Evolutionary conservation across 2,113 vertebrate species (phyloP), one percentile per base, ranked within the genome.

Genomic region (Aphelocoma coerulescens): DNA sequence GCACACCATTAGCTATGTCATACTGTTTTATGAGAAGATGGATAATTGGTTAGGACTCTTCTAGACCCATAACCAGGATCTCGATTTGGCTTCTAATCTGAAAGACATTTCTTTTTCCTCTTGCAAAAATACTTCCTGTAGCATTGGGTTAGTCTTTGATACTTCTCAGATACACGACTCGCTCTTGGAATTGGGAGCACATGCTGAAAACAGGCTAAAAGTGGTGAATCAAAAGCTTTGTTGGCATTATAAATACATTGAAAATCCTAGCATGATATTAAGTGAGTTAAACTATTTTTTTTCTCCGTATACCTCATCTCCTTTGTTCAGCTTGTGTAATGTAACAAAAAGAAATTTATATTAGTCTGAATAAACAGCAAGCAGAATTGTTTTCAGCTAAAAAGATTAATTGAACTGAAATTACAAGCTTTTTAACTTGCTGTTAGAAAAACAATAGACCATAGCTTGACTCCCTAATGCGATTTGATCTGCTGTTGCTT

Each of bases 361-460:
- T 92, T 77, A 77, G 61, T 75, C 54, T 92, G 89, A 91, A 80
- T 83, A 91, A 93, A 86, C 35, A 91, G 76, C 76, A 72, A 85
- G 51, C 79, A 88, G 72, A 76, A 58, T 85, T 85, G 37, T 91
- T 46, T 86, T 83, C 67, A 58, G 67, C 15, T 69, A 32, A 88
- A 91, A 91, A 48, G 79, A 83, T 88, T 85, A 85, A 67, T 54
- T 27, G 71, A 93, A 66, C 62, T 93, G 62, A 85, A 95, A 88
- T 92, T 69, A 65, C 71, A 82, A 71, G 41, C 35, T 88, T 68
- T 89, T 88, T 24, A 68, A 82, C n/a, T 87, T 91, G 51, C 54
- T 96, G 27, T 83, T 93, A 85, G 65, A 66, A 91, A 84, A 93
- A 93, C 63, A 93, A 77, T 73, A 65, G 43, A 63, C 39, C 13